Conservation (phyloP, 2,888 invertebrate genomes). For the Euzophera pinguis region DNA sequence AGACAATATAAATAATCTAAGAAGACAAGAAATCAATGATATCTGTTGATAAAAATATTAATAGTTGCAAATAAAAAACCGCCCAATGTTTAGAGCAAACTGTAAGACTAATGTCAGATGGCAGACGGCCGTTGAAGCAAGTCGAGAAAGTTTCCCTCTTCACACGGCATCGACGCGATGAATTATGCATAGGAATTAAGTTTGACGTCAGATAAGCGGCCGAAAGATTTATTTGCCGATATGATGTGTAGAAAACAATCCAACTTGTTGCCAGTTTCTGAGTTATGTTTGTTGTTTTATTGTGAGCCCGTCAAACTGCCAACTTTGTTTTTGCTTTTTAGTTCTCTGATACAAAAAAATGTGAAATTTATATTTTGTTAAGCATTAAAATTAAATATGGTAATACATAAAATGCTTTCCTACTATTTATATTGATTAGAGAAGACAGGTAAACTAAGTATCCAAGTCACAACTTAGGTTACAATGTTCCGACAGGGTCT, state of each 20-base stretch:
- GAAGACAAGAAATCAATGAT: too few species aligned
- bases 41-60: neutral
- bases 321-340: constrained; percentile 30
- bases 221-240: constrained; percentile 75
- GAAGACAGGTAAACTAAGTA: too few species aligned
- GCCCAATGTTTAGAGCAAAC: constrained; percentile 5
- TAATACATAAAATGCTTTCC: too few species aligned
- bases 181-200: constrained; percentile 78
- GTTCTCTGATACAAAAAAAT: neutral
- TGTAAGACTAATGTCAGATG: constrained; percentile 44
- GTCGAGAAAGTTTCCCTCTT: constrained; percentile 60
- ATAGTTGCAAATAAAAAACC: neutral
- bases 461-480: too few species aligned
- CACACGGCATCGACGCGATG: constrained; percentile 65
- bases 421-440: too few species aligned
- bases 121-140: constrained; percentile 35
- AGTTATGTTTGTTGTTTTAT: constrained; percentile 74
- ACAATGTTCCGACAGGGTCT: too few species aligned
- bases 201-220: constrained; percentile 76
- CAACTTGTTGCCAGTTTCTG: constrained; percentile 72
- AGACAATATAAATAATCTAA: too few species aligned
- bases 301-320: constrained; percentile 61
- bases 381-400: too few species aligned
- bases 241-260: constrained; percentile 78
- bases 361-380: neutral